Conservation (phyloP, 2,888 invertebrate species). For the Pyrochroa serraticornis region DNA sequence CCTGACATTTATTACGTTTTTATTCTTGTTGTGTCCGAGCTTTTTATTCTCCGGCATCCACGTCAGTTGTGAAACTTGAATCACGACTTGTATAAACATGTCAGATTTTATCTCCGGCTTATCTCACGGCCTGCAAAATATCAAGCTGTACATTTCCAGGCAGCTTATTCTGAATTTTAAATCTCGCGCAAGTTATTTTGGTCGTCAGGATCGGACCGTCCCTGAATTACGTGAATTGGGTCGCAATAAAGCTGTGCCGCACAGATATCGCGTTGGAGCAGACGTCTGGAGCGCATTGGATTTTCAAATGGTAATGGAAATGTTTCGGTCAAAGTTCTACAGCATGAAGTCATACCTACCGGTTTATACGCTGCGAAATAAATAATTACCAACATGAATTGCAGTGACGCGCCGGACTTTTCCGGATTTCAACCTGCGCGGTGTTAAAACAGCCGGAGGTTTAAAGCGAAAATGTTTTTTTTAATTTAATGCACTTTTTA, state of each 20-base stretch:
- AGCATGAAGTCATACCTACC: too few species aligned
- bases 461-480: too few species aligned
- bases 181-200: constrained; percentile 15
- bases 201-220: constrained; percentile 1
- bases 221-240: constrained; percentile 15
- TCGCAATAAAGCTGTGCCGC: constrained; percentile 9
- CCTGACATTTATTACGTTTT: constrained; percentile 19
- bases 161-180: constrained; percentile 22
- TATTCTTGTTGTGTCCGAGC: constrained; percentile 16
- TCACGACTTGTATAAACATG: constrained; percentile 27
- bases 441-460: too few species aligned
- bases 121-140: constrained; percentile 24
- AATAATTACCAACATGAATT: too few species aligned
- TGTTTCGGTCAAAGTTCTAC: too few species aligned
- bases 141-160: constrained; percentile 17
- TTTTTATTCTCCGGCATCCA: constrained; percentile 23
- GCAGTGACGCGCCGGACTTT: too few species aligned
- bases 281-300: too few species aligned
- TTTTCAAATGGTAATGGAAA: too few species aligned
- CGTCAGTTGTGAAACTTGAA: constrained; percentile 22
- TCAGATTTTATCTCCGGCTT: constrained; percentile 24
- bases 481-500: too few species aligned
- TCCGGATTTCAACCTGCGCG: too few species aligned
- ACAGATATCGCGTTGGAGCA: background rate
- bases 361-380: too few species aligned